phyloP scores from a whole-genome alignment of 2,797 vertebrate species.

The Periophthalmus magnuspinnatus region DNA sequence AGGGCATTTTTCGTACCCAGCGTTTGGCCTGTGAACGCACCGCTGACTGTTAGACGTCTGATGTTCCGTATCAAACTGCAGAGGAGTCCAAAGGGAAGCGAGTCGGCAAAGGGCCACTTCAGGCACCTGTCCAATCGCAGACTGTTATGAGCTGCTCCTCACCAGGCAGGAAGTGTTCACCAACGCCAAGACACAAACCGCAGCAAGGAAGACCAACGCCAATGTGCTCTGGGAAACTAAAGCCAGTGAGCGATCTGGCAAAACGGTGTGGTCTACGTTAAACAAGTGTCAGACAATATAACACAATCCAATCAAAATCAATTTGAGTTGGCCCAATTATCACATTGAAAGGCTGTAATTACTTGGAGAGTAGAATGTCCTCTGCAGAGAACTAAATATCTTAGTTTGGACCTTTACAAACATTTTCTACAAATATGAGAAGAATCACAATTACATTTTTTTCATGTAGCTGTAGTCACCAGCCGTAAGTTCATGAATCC shows the following conservation, averaged over 20 bases:
- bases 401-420: no score
- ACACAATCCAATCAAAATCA: no score
- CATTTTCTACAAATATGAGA: no score
- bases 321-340: no score
- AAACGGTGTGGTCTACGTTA: no score
- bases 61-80: conserved; percentile 64
- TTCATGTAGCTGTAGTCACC: no score
- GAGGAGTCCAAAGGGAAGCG: conserved; percentile 38
- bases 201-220: conserved; percentile 26
- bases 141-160: conserved; percentile 59
- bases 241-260: not conserved
- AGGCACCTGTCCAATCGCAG: conserved; percentile 64
- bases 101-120: conserved; percentile 48
- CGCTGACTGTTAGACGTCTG: conserved; percentile 46
- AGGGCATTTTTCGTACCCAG: conserved; percentile 53
- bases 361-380: no score
- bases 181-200: conserved; percentile 26
- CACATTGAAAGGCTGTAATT: no score
- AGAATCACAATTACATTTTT: no score
- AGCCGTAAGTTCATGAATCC: conserved; percentile 15
- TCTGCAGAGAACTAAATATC: no score
- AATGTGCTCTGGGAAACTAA: conserved; percentile 31
- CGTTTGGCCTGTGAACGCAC: conserved; percentile 47
- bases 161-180: conserved; percentile 35
- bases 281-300: no score